These are phyloP conservation scores for Pollimyrus isidori DNA, from an alignment of 2,113 vertebrate genomes.

Conservation along the genomic window DNA sequence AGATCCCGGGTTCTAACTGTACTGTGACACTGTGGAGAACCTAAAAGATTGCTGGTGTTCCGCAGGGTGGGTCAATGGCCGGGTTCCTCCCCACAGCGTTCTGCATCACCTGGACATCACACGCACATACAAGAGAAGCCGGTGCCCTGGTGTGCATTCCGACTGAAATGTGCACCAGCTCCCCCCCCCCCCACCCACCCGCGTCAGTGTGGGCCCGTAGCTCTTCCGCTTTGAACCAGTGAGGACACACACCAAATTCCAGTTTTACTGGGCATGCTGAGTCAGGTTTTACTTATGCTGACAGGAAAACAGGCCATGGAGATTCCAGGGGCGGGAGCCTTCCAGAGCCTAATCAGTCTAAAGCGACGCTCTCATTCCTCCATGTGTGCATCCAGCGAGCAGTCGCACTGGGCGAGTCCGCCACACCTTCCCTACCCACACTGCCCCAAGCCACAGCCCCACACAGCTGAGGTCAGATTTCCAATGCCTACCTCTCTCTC, in stretches of 20 bases:
- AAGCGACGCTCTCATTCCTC: neutral
- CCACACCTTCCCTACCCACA: neutral
- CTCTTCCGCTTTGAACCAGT: neutral
- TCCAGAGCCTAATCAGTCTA: neutral
- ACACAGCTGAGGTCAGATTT: neutral
- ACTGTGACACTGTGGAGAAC: neutral
- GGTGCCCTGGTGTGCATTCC: neutral
- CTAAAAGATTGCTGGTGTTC: neutral
- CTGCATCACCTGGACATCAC: neutral
- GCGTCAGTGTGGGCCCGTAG: neutral
- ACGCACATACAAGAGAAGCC: neutral
- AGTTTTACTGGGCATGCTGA: neutral
- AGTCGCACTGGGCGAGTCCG: neutral
- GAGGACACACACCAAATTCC: neutral
- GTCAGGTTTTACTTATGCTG: neutral
- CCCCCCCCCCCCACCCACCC: neutral
- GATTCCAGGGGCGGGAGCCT: neutral
- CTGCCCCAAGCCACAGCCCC: neutral
- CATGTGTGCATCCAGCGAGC: neutral
- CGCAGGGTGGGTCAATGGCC: neutral
- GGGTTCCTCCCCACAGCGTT: neutral
- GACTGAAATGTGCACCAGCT: neutral
- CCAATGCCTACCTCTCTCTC: constrained; percentile 64
- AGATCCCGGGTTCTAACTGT: neutral
- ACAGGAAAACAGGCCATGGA: neutral